Conservation (phyloP, 2,113 vertebrate genomes). For the Elgaria multicarinata region DNA sequence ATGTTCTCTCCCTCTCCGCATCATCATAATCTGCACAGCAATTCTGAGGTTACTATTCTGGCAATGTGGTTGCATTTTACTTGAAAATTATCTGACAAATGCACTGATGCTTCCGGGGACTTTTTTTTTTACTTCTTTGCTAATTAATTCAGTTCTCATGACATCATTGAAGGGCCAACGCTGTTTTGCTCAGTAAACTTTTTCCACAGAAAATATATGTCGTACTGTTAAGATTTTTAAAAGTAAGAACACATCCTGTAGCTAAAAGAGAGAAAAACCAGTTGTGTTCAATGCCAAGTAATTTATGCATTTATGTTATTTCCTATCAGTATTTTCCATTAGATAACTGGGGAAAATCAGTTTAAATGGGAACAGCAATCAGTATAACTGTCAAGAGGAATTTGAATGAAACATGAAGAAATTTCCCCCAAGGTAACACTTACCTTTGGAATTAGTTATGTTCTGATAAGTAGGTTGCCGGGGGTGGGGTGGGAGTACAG, state of each 20-base stretch:
- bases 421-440: background rate
- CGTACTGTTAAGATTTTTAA: background rate
- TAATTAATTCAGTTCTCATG: slow-evolving; percentile 27
- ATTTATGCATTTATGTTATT: slow-evolving; percentile 16
- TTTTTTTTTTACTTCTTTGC: slow-evolving; percentile 53
- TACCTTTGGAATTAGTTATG: slow-evolving; percentile 4
- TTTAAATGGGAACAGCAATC: slow-evolving; percentile 21
- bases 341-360: background rate
- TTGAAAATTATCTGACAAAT: slow-evolving; percentile 75
- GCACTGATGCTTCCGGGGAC: slow-evolving; percentile 65
- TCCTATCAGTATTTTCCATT: slow-evolving; percentile 5
- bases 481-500: too few species aligned
- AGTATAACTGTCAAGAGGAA: background rate
- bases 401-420: background rate
- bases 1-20: slow-evolving; percentile 47
- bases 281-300: background rate
- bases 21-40: slow-evolving; percentile 55
- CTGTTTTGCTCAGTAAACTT: slow-evolving; percentile 40
- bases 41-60: slow-evolving; percentile 76
- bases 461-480: background rate
- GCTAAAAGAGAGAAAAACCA: slow-evolving; percentile 15
- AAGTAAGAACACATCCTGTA: slow-evolving; percentile 5
- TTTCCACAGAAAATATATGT: slow-evolving; percentile 16
- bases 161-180: slow-evolving; percentile 41
- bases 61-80: slow-evolving; percentile 76